phyloP scores from a whole-genome alignment of 2,888 invertebrate genomes.

The Scelioninae gen. 1 region DNA sequence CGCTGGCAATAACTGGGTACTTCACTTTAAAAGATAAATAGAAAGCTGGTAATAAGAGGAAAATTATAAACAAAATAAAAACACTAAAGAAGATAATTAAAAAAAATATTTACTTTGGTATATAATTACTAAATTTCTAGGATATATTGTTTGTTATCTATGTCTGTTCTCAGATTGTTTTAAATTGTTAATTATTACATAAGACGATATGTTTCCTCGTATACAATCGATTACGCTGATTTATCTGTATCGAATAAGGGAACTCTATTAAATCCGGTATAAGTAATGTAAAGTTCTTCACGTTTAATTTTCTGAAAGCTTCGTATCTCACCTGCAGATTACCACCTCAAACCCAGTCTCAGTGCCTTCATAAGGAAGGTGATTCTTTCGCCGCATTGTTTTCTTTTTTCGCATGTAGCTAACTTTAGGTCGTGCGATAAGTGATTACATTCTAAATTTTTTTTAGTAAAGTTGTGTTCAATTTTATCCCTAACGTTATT shows the following conservation, averaged over 20 bases:
- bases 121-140: too few species aligned
- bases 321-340: constrained; percentile 47
- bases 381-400: constrained; percentile 51
- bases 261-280: constrained; percentile 30
- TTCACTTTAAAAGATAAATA: too few species aligned
- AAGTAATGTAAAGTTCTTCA: constrained; percentile 41
- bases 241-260: constrained; percentile 30
- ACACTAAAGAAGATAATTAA: too few species aligned
- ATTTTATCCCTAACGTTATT: constrained; percentile 15
- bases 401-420: constrained; percentile 49
- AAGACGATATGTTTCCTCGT: too few species aligned
- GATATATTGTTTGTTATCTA: too few species aligned
- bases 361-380: constrained; percentile 21
- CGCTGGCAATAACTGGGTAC: too few species aligned
- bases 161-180: too few species aligned
- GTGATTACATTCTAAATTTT: constrained; percentile 40
- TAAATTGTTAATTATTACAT: too few species aligned
- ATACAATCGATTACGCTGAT: constrained; percentile 3
- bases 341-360: constrained; percentile 41
- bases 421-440: constrained; percentile 38
- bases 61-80: too few species aligned
- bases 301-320: constrained; percentile 56
- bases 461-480: constrained; percentile 36
- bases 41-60: too few species aligned
- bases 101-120: too few species aligned